A percentile compares a stretch with the other conserved stretches of the same genome.
These are phyloP conservation scores for Callorhinus ursinus DNA, from an alignment of 2,113 vertebrate species.

Conservation along the genomic window DNA sequence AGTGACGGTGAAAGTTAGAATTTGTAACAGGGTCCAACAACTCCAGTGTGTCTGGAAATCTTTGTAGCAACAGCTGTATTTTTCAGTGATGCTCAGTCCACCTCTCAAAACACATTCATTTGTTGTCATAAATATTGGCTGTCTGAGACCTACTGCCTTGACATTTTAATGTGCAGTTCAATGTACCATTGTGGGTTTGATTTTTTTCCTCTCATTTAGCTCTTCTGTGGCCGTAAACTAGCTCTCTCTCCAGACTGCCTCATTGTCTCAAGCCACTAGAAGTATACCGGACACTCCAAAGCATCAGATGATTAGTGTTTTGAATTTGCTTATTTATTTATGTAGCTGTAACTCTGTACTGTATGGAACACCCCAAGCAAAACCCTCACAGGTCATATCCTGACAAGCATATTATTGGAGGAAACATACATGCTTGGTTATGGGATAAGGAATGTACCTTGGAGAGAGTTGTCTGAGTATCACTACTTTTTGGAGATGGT, in stretches of 20 bases:
- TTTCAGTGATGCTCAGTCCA: background rate
- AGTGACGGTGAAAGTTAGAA: slow-evolving; percentile 76
- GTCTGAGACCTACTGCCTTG: background rate
- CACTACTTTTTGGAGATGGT: background rate
- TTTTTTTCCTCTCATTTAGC: background rate
- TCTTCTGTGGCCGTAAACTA: background rate
- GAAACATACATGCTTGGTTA: background rate
- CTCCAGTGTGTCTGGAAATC: slow-evolving; percentile 35
- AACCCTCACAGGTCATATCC: background rate
- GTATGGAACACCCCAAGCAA: background rate
- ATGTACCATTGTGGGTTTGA: background rate
- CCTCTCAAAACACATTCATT: slow-evolving; percentile 29
- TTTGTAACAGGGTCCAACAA: slow-evolving; percentile 60
- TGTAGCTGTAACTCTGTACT: background rate
- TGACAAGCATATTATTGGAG: background rate
- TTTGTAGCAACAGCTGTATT: slow-evolving; percentile 40
- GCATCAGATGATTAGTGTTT: background rate
- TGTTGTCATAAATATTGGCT: background rate
- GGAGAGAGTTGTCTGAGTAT: background rate
- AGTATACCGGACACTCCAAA: background rate
- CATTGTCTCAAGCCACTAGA: background rate
- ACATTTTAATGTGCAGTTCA: background rate
- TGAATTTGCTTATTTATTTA: background rate
- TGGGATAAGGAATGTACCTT: background rate
- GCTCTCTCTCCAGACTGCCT: background rate